Evolutionary conservation across 2,888 invertebrate genomes (phyloP), one percentile per base, ranked within the genome.

Genomic region (Thyatira batis): DNA sequence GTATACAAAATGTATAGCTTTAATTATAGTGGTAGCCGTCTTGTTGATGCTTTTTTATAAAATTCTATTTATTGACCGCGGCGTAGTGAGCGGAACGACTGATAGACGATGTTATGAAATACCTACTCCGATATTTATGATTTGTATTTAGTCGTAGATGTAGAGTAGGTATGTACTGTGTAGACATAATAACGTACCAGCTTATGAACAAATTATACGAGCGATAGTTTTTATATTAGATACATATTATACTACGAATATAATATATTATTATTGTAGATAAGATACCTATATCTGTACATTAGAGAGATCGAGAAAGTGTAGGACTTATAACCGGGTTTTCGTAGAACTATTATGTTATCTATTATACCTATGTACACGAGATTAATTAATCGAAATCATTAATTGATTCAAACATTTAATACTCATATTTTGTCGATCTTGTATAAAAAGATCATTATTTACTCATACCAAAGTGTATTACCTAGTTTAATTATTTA

Each of bases 41-140:
- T 89, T 89, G 91, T 91, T 91, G 83, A 89, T 81, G 91, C 89
- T 91, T 91, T 89, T 90, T 89, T 89, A 88, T 87, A 87, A 89
- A 88, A 90, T 80, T 89, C 85, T 90, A 90, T 89, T 89, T 89
- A 89, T 84, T 87, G 75, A 79, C 88, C 89, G 90, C 89, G 72
- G 66, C 77, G 81, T 89, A 87, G 88, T 67, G 71, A 68, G 91
- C 89, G 91, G 90, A 69, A 82, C 70, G 91, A 91, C 91, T 91
- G 91, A 90, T 87, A 84, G 79, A 77, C 76, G 76, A 87, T 84
- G 87, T 86, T 89, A 86, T 75, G 76, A 73, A 83, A 82, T 87
- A 89, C 39, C 39, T 17, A 39, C 85, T 89, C 88, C 85, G 84
- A 89, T 89, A 82, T 87, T 81, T 87, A 85, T 82, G 71, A 82